A percentile compares a stretch with the other conserved stretches of the same genome.
Conservation (phyloP, 2,797 vertebrate species). For the Myiothlypis chrysogaster region DNA sequence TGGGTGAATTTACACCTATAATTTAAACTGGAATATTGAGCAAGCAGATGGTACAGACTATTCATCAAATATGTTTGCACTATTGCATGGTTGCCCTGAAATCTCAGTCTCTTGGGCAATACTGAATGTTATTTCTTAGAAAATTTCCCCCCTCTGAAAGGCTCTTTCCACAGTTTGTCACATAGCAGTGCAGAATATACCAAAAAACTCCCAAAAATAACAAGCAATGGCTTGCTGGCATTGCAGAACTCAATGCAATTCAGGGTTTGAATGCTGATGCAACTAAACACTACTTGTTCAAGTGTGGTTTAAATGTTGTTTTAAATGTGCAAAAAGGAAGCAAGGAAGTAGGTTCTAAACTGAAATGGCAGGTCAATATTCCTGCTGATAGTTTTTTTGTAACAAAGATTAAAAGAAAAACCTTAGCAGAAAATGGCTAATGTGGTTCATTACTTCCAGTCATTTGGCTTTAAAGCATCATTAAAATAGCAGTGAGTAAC, state of each 20-base stretch:
- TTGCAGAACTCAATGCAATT: neutral
- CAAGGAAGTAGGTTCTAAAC: neutral
- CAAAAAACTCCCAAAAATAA: conserved; percentile 4
- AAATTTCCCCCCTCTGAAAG: neutral
- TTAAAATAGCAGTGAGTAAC: neutral
- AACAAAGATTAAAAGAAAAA: conserved; percentile 20
- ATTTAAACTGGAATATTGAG: neutral
- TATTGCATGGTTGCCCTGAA: neutral
- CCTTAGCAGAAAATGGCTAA: conserved; percentile 22
- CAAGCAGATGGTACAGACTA: neutral
- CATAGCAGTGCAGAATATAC: neutral
- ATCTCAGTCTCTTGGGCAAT: neutral
- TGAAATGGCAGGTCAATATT: neutral
- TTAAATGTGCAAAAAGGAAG: conserved; percentile 4
- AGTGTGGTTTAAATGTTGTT: neutral
- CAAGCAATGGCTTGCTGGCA: neutral
- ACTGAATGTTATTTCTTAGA: neutral
- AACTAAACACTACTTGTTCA: neutral
- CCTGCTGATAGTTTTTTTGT: conserved; percentile 20
- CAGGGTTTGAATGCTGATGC: neutral
- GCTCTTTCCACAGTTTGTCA: neutral
- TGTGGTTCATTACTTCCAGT: conserved; percentile 33
- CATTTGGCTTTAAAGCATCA: conserved; percentile 53
- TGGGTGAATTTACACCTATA: neutral
- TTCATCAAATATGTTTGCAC: neutral